Evolutionary conservation across 1,140 invertebrate genomes (phyloP).

Genomic region (Bathynomus jamesi): DNA sequence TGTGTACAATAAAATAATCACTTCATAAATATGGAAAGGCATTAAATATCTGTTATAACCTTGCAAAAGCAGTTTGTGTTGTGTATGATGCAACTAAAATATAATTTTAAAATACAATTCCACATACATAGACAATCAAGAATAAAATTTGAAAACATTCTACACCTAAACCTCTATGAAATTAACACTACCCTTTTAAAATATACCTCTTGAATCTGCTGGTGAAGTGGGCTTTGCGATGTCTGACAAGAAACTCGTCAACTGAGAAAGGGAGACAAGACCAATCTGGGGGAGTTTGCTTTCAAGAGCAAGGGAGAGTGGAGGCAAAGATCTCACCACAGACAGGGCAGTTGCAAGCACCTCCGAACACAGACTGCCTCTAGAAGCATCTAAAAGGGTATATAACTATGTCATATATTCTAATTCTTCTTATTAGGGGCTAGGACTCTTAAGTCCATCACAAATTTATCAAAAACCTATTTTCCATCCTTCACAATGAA

Average conservation of each 20-base stretch:
- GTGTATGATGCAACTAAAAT: constrained; percentile 1
- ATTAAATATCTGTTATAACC: too few relatives aligned
- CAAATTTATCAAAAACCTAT: not conserved
- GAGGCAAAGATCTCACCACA: constrained; percentile 52
- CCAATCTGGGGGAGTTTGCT: constrained; percentile 52
- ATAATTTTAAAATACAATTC: not conserved
- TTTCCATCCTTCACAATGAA: not conserved
- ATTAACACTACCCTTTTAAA: not conserved
- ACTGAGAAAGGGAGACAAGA: constrained; percentile 49
- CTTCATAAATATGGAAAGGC: too few relatives aligned
- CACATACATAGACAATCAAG: not conserved
- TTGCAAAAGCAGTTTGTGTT: too few relatives aligned
- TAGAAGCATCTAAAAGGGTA: not conserved
- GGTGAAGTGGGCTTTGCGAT: constrained; percentile 48
- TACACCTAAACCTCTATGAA: too few relatives aligned
- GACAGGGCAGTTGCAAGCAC: constrained; percentile 53
- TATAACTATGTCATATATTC: not conserved
- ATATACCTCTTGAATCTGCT: constrained; percentile 46
- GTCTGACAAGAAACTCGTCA: constrained; percentile 51
- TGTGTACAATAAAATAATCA: too few relatives aligned
- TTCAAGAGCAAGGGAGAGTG: constrained; percentile 55
- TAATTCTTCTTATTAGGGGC: not conserved
- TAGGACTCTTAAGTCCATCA: not conserved
- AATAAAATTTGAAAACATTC: not conserved
- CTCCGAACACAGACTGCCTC: constrained; percentile 47